These are phyloP conservation scores for Nymphalis urticae DNA, from an alignment of 2,888 invertebrate species.

Conservation along the genomic window DNA sequence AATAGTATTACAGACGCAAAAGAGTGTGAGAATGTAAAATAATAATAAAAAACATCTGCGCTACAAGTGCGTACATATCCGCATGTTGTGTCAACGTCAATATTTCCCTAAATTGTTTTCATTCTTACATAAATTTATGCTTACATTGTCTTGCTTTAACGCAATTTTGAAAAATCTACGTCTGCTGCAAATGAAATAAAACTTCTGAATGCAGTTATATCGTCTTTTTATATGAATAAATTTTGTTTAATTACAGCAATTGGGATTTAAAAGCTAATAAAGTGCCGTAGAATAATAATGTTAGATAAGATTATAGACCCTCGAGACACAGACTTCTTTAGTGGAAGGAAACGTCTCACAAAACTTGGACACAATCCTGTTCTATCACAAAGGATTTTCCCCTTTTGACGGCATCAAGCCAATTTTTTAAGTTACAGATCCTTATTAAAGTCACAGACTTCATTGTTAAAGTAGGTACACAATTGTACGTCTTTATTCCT, in stretches of 20 bases:
- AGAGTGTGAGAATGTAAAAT: constrained; percentile 29
- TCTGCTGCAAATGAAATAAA: constrained; percentile 10
- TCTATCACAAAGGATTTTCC: constrained; percentile 48
- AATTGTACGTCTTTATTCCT: constrained; percentile 35
- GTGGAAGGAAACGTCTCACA: constrained; percentile 42
- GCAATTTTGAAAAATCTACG: neutral
- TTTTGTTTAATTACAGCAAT: constrained; percentile 32
- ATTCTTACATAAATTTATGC: neutral
- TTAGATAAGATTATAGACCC: constrained; percentile 42
- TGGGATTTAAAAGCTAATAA: constrained; percentile 36
- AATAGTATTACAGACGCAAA: constrained; percentile 12
- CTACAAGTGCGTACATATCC: constrained; percentile 39
- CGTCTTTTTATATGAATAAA: constrained; percentile 26
- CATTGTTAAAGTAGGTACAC: constrained; percentile 37
- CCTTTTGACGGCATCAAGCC: constrained; percentile 46
- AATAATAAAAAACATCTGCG: constrained; percentile 67
- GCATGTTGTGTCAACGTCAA: constrained; percentile 43
- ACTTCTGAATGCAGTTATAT: neutral
- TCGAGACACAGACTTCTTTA: constrained; percentile 42
- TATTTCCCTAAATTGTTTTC: constrained; percentile 4
- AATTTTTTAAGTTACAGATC: constrained; percentile 47
- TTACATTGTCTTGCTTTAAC: neutral
- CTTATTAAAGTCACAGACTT: constrained; percentile 46
- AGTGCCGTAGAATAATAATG: constrained; percentile 37
- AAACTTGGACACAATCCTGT: constrained; percentile 47